phyloP scores from a whole-genome alignment of 35 echinoderm and acorn worm species.

The Diadema setosum region DNA sequence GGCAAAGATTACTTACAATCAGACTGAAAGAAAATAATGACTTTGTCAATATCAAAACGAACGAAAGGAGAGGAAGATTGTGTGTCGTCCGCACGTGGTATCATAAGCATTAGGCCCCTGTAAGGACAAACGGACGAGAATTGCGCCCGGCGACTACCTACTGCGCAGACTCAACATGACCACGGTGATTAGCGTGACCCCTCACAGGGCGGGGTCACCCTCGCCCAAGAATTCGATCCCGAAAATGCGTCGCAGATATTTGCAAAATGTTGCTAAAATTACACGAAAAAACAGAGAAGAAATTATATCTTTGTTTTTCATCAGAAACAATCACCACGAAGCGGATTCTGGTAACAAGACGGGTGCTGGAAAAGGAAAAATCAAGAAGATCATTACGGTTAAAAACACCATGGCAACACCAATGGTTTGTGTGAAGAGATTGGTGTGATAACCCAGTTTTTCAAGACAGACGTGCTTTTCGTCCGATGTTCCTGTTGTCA shows the following conservation, averaged over 20 bases:
- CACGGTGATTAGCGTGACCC: neutral
- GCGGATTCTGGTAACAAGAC: too few relatives aligned
- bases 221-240: neutral
- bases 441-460: neutral
- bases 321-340: too few relatives aligned
- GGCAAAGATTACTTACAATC: too few relatives aligned
- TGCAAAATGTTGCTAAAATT: neutral
- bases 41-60: too few relatives aligned
- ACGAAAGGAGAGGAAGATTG: too few relatives aligned
- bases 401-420: too few relatives aligned
- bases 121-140: neutral
- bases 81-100: neutral
- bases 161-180: neutral
- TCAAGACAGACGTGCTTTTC: neutral
- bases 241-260: neutral
- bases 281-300: too few relatives aligned
- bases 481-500: neutral
- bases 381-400: too few relatives aligned
- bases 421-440: too few relatives aligned
- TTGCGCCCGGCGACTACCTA: neutral
- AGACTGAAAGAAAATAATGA: too few relatives aligned
- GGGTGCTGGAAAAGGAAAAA: too few relatives aligned
- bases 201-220: neutral
- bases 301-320: too few relatives aligned
- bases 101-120: neutral